Conservation (phyloP, 2,888 invertebrate species). For the Dendrolimus pini region DNA sequence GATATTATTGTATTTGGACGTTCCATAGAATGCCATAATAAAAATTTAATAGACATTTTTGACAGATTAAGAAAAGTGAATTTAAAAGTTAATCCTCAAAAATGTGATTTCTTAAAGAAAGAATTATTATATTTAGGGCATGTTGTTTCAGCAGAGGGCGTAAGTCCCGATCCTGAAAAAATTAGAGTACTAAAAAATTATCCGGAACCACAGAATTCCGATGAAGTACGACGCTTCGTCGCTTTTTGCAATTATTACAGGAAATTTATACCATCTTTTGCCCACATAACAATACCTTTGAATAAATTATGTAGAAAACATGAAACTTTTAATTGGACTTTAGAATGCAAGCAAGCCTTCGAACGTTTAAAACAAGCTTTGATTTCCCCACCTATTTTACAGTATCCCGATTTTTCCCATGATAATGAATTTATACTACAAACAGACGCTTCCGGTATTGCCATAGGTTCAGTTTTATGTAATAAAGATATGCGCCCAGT, state of each 20-base stretch:
- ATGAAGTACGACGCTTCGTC: not conserved
- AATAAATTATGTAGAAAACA: not conserved
- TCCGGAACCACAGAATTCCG: conserved; percentile 1
- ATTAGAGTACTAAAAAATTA: conserved; percentile 2
- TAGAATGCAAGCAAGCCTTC: not conserved
- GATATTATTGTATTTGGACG: conserved; percentile 6
- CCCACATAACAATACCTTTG: not conserved
- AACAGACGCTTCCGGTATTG: no score
- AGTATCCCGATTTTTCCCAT: no score
- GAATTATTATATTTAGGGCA: not conserved
- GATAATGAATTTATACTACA: no score
- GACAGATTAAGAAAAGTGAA: not conserved
- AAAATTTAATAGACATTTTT: conserved; percentile 8
- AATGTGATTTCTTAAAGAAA: not conserved
- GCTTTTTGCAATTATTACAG: not conserved
- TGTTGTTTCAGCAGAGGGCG: no score
- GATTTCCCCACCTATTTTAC: no score
- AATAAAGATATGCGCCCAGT: not conserved
- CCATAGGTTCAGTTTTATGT: no score
- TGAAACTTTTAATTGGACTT: not conserved
- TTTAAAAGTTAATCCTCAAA: not conserved
- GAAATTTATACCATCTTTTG: not conserved
- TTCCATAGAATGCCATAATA: conserved; percentile 6
- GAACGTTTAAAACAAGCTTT: not conserved
- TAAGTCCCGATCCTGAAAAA: not conserved